These are phyloP conservation scores for Phoenicopterus ruber DNA, from an alignment of 2,113 vertebrate species.

Conservation along the genomic window DNA sequence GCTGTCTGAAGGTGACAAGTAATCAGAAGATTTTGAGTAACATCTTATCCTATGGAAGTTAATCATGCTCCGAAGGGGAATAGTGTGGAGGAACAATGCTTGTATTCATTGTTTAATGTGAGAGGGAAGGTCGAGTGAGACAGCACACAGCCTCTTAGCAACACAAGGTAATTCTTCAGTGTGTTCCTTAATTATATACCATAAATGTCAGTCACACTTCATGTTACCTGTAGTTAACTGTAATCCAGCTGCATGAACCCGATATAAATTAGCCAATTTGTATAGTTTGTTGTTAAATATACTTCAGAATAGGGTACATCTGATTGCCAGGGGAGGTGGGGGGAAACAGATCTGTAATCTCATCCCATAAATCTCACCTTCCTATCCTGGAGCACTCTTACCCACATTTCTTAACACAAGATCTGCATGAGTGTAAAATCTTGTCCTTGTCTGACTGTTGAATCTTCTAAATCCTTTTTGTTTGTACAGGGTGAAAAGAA, in stretches of 20 bases:
- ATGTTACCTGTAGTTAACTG: neutral
- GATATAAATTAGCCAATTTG: neutral
- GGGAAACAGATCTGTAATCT: neutral
- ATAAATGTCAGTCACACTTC: slow-evolving; percentile 8
- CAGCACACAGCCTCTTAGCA: neutral
- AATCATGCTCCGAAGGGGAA: neutral
- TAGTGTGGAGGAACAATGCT: neutral
- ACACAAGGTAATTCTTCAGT: neutral
- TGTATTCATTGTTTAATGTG: neutral
- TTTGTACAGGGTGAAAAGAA: neutral
- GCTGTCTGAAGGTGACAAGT: neutral
- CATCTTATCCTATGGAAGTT: neutral
- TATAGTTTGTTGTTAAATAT: neutral
- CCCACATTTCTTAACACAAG: neutral
- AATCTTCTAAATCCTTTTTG: neutral
- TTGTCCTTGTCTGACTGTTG: neutral
- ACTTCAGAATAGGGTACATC: neutral
- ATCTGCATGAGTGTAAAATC: neutral
- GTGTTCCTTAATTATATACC: neutral
- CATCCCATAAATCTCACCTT: neutral
- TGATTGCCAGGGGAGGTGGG: neutral
- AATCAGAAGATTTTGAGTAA: neutral
- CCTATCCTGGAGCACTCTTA: neutral
- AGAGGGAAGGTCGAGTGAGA: neutral
- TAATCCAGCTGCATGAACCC: neutral